Evolutionary conservation across 2,888 invertebrate genomes (phyloP).

Genomic region (Oscheius sp.): DNA sequence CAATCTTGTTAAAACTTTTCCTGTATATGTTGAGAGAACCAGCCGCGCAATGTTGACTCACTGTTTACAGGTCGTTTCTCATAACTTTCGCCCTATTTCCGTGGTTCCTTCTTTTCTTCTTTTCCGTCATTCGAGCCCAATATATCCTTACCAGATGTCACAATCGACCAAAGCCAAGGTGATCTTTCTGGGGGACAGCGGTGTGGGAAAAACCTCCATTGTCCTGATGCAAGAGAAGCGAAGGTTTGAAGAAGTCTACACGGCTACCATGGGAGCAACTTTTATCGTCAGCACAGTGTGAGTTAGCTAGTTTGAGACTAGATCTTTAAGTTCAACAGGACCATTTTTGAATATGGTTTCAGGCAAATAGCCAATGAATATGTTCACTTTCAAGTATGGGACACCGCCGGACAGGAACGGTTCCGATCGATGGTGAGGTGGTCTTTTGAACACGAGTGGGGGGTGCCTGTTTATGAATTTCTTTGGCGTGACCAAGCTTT

Average conservation of each 20-base stretch:
- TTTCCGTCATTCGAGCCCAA: no score
- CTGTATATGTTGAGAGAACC: no score
- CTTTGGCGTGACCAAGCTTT: no score
- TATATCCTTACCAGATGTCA: conserved; percentile 1
- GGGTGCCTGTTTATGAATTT: no score
- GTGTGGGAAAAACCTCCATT: conserved; percentile 62
- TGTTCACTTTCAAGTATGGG: conserved; percentile 52
- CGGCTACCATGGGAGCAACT: conserved; percentile 56
- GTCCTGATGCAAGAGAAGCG: conserved; percentile 58
- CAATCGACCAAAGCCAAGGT: conserved; percentile 28
- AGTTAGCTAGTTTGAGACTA: neutral
- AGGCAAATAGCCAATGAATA: conserved; percentile 15
- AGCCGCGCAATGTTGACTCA: no score
- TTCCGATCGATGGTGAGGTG: conserved; percentile 57
- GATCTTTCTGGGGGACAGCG: conserved; percentile 39
- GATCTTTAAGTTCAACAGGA: neutral
- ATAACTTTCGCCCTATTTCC: no score
- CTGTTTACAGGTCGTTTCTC: no score
- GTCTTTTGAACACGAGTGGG: neutral
- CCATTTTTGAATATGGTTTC: conserved; percentile 6
- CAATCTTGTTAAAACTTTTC: no score
- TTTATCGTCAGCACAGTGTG: conserved; percentile 48
- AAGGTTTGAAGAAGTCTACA: conserved; percentile 46
- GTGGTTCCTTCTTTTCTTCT: no score
- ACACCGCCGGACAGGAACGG: conserved; percentile 60